Percentiles rank a stretch among this genome's conserved stretches.
These are phyloP conservation scores for Chloroclystis v-ata DNA, from an alignment of 2,888 invertebrate genomes.

Conservation along the genomic window DNA sequence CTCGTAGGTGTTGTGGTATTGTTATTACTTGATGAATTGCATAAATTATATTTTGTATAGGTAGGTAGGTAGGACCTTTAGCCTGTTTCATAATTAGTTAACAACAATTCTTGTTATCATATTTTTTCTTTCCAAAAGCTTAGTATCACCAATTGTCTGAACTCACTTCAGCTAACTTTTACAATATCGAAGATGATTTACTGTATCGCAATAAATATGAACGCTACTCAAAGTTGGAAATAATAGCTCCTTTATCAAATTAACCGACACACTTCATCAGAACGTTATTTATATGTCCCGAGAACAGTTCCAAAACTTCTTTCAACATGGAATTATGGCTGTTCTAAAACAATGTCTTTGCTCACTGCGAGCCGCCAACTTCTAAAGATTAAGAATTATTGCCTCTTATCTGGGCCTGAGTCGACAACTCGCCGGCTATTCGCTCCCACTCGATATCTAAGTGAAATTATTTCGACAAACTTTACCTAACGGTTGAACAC, in stretches of 20 bases:
- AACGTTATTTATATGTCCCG: conserved; percentile 29
- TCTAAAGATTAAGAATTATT: conserved; percentile 68
- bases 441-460: conserved; percentile 60
- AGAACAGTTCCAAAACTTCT: conserved; percentile 37
- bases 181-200: no score
- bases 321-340: conserved; percentile 49
- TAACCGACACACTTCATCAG: conserved; percentile 14
- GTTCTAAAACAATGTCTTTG: conserved; percentile 51
- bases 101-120: no score
- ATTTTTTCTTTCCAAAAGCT: no score
- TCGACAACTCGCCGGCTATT: conserved; percentile 66
- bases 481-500: conserved; percentile 61
- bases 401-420: conserved; percentile 63
- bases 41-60: background rate
- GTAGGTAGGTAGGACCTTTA: background rate
- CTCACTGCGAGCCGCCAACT: conserved; percentile 36
- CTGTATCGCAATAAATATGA: no score
- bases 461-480: conserved; percentile 71
- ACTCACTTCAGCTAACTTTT: no score
- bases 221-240: conserved; percentile 3
- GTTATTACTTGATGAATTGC: conserved; percentile 7
- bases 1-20: conserved; percentile 1
- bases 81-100: no score
- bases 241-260: conserved; percentile 4
- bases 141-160: no score